These are phyloP conservation scores for Coccyzus lansbergi DNA, from an alignment of 2,797 vertebrate species.

Conservation along the genomic window DNA sequence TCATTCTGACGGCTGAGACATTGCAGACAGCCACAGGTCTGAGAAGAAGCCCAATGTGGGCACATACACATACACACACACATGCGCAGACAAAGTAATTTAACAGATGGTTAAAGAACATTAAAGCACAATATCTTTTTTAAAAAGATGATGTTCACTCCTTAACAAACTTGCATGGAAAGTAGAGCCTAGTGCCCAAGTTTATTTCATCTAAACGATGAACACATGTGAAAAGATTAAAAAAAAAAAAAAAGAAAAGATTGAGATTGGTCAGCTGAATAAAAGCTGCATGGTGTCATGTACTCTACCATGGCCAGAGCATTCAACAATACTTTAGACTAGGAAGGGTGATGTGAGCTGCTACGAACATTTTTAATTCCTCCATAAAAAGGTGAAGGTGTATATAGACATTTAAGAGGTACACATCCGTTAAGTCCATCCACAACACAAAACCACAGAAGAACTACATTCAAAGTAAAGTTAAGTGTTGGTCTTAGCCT, in stretches of 20 bases:
- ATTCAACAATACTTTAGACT: slow-evolving; percentile 46
- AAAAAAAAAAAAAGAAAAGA: background rate
- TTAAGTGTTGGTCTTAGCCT: slow-evolving; percentile 30
- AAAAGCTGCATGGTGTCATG: slow-evolving; percentile 25
- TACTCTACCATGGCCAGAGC: slow-evolving; percentile 28
- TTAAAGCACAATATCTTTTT: slow-evolving; percentile 67
- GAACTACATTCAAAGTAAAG: slow-evolving; percentile 43
- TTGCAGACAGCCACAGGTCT: slow-evolving; percentile 79
- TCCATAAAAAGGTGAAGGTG: slow-evolving; percentile 22
- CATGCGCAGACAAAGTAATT: slow-evolving; percentile 71
- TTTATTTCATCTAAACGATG: slow-evolving; percentile 53
- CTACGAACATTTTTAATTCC: slow-evolving; percentile 28
- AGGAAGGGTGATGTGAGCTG: background rate
- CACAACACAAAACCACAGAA: slow-evolving; percentile 50
- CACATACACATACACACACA: slow-evolving; percentile 51
- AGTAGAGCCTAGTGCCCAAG: slow-evolving; percentile 35
- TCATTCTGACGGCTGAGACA: slow-evolving; percentile 84
- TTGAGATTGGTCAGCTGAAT: background rate
- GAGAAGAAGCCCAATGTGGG: slow-evolving; percentile 72
- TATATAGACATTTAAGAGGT: slow-evolving; percentile 48
- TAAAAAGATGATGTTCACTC: slow-evolving; percentile 66
- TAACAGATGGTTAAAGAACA: slow-evolving; percentile 78
- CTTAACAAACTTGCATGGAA: slow-evolving; percentile 65
- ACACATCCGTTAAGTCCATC: slow-evolving; percentile 56
- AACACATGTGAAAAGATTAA: slow-evolving; percentile 7